phyloP scores from a whole-genome alignment of 2,113 vertebrate genomes.

The Glareola pratincola region DNA sequence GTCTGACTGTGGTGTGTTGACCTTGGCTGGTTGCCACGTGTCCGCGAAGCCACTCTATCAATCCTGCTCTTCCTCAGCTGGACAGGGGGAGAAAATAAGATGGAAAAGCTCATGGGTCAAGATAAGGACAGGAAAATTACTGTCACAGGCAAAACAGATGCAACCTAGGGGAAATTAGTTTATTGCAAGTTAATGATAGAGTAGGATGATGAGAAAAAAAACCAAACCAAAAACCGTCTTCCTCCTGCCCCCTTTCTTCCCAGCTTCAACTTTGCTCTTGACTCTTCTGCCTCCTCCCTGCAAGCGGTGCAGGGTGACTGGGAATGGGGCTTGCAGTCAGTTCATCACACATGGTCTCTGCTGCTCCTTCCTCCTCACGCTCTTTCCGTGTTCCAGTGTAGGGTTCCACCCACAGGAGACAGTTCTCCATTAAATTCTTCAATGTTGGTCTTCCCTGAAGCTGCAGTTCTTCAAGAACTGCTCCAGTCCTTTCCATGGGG shows the following conservation, averaged over 20 bases:
- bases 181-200: neutral
- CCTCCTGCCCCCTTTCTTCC: neutral
- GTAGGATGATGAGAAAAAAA: neutral
- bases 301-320: rapidly evolving
- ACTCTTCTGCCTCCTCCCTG: neutral
- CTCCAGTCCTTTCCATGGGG: neutral
- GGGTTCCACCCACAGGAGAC: neutral
- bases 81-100: neutral
- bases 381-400: no score
- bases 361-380: neutral
- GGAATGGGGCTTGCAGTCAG: neutral
- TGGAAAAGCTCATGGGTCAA: neutral
- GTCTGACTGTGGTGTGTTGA: neutral
- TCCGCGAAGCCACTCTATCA: neutral
- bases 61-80: neutral
- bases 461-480: neutral
- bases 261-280: neutral
- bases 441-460: neutral
- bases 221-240: neutral
- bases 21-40: neutral
- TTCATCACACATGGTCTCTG: neutral
- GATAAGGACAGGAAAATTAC: neutral
- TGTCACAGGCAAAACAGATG: neutral
- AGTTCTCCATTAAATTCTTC: neutral
- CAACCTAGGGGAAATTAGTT: neutral